A percentile compares a stretch with the other conserved stretches of the same genome.
Conservation (phyloP, 2,113 vertebrate species). For the Elephantulus edwardii region DNA sequence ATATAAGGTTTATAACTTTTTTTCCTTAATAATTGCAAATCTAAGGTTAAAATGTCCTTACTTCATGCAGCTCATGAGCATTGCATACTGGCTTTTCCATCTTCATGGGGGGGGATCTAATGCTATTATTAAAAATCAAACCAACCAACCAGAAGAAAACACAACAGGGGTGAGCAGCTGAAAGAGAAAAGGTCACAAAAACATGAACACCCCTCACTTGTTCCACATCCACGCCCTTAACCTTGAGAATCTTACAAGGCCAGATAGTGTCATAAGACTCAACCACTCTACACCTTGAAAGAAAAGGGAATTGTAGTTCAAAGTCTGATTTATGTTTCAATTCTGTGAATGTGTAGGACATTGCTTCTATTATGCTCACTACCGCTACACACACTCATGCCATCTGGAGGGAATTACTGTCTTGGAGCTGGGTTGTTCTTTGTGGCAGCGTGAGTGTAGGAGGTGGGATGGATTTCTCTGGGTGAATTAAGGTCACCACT, state of each 20-base stretch:
- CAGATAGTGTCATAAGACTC: not conserved
- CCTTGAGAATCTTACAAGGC: not conserved
- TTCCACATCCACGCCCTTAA: not conserved
- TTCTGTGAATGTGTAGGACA: not conserved
- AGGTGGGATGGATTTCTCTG: not conserved
- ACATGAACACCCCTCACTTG: rapidly evolving
- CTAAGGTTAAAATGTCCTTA: too few relatives aligned
- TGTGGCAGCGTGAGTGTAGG: rapidly evolving
- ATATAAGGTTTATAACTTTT: not conserved
- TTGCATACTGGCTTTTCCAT: too few relatives aligned
- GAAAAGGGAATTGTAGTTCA: not conserved
- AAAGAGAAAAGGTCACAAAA: rapidly evolving
- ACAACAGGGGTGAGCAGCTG: rapidly evolving
- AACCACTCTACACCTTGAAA: too few relatives aligned
- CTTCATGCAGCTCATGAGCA: rapidly evolving
- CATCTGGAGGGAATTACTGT: not conserved
- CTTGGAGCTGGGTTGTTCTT: not conserved
- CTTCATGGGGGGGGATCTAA: too few relatives aligned
- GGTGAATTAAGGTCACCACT: not conserved
- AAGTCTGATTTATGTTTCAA: not conserved
- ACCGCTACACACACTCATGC: not conserved
- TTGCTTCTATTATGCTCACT: not conserved
- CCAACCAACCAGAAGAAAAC: not conserved
- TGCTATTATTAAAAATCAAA: not conserved
- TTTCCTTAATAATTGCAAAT: too few relatives aligned